A percentile compares a stretch with the other conserved stretches of the same genome.
phyloP scores from a whole-genome alignment of 2,888 invertebrate genomes.

The Phragmatobia fuliginosa region DNA sequence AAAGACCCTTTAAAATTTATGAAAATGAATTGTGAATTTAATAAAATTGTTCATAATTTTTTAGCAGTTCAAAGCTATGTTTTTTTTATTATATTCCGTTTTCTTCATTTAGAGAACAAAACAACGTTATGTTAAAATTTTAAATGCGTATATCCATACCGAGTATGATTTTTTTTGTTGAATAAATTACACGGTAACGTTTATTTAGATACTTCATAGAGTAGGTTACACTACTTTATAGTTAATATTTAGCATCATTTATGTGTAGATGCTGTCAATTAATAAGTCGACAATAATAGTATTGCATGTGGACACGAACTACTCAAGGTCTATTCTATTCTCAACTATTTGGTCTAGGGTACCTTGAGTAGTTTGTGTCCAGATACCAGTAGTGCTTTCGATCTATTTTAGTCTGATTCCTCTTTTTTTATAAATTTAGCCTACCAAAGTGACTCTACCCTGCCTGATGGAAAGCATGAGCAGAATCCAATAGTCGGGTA shows the following conservation, averaged over 20 bases:
- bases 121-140: neutral
- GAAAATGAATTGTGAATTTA: neutral
- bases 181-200: neutral
- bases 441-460: no score
- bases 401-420: no score
- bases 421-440: no score
- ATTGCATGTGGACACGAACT: no score
- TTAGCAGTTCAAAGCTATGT: neutral
- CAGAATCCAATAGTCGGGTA: no score
- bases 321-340: no score
- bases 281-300: no score
- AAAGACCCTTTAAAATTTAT: neutral
- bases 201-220: neutral
- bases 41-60: neutral
- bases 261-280: no score
- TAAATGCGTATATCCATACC: neutral
- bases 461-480: no score
- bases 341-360: no score
- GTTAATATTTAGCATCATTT: neutral
- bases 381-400: no score
- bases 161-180: neutral
- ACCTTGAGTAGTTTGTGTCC: no score
- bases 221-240: neutral
- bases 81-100: neutral
- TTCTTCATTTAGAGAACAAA: neutral